A percentile compares a stretch with the other conserved stretches of the same genome.
Conservation (phyloP, 2,113 vertebrate genomes). For the Tamias sibiricus region DNA sequence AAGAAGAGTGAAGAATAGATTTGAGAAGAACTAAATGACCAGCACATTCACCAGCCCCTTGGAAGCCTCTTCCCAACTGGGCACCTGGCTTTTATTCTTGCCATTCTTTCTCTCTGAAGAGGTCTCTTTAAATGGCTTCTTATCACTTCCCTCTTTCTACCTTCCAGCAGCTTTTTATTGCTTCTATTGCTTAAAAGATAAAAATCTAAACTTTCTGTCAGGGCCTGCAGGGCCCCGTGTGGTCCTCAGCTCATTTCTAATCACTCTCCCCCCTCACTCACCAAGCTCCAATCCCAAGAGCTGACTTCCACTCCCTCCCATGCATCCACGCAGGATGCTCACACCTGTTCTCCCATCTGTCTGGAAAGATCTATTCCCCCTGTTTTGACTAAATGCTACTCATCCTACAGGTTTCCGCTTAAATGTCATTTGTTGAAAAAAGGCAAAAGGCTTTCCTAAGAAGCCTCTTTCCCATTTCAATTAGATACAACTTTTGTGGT, state of each 20-base stretch:
- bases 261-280: not conserved
- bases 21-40: not conserved
- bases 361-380: conserved; percentile 38
- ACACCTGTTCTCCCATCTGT: conserved; percentile 53
- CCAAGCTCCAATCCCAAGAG: not conserved
- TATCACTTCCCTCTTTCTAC: not conserved
- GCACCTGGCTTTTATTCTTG: not conserved
- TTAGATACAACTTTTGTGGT: not conserved
- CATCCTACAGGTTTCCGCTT: conserved; percentile 38
- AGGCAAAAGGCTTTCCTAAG: not conserved
- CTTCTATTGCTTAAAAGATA: not conserved
- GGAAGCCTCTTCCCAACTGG: not conserved
- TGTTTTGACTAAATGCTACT: conserved; percentile 45
- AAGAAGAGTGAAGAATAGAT: not conserved
- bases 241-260: not conserved
- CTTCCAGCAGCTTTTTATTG: not conserved
- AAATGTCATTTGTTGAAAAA: conserved; percentile 47
- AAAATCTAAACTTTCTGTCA: not conserved
- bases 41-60: not conserved
- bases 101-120: not conserved
- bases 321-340: not conserved
- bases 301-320: not conserved
- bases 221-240: not conserved
- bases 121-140: not conserved
- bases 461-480: not conserved